Conservation (phyloP, 1,140 invertebrate species). For the Oryctes rhinoceros region DNA sequence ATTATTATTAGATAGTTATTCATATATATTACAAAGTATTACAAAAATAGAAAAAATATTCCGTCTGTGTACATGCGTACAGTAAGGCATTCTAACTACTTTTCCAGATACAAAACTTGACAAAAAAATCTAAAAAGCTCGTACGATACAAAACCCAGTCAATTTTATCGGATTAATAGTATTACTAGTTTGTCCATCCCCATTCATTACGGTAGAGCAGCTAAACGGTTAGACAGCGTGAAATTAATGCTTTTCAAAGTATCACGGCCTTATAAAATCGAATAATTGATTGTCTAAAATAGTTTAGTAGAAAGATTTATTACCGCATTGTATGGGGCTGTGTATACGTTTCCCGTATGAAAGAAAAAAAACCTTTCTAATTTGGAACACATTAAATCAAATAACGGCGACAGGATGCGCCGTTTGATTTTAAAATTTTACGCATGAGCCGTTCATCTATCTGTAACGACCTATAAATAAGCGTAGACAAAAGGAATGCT, state of each 20-base stretch:
- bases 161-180: constrained; percentile 30
- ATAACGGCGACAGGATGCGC: constrained; percentile 8
- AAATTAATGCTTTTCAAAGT: constrained; percentile 39
- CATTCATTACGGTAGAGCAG: constrained; percentile 22
- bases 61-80: no score
- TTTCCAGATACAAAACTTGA: not conserved
- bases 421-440: constrained; percentile 16
- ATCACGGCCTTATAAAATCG: constrained; percentile 30
- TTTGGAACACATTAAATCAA: constrained; percentile 36
- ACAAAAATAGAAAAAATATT: no score
- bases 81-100: no score
- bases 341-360: constrained; percentile 2
- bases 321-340: constrained; percentile 5
- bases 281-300: constrained; percentile 40
- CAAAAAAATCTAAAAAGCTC: not conserved
- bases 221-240: constrained; percentile 40
- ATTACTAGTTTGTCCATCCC: constrained; percentile 23
- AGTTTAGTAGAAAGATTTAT: constrained; percentile 38
- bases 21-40: no score
- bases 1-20: no score
- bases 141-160: not conserved
- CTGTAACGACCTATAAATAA: constrained; percentile 22
- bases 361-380: constrained; percentile 23
- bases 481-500: not conserved
- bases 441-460: not conserved